Evolutionary conservation across 2,113 vertebrate genomes (phyloP).

Genomic region (Gallinago undulata): DNA sequence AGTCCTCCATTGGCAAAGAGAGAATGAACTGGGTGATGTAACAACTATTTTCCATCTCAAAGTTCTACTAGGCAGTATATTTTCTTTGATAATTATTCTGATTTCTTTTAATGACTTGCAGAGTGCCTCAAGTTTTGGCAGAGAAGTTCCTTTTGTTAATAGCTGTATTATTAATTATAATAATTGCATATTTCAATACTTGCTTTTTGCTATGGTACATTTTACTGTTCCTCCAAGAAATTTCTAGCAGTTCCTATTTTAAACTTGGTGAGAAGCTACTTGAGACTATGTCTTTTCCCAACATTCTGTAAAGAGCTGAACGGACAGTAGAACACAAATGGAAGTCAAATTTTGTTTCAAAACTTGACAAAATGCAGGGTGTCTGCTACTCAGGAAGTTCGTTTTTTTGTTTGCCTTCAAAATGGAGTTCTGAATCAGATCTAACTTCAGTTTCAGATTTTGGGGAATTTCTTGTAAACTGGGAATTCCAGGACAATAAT

Average conservation of each 20-base stretch:
- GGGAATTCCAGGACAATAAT: neutral
- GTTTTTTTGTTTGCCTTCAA: neutral
- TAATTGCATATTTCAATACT: conserved; percentile 20
- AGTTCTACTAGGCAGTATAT: neutral
- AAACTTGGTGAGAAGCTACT: neutral
- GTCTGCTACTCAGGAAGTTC: neutral
- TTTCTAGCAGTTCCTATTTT: neutral
- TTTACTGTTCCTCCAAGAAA: neutral
- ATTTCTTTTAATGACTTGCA: conserved; percentile 21
- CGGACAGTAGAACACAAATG: neutral
- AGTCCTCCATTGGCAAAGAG: neutral
- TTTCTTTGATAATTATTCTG: conserved; percentile 46
- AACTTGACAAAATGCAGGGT: neutral
- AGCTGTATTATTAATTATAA: conserved; percentile 27
- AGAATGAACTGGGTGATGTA: neutral
- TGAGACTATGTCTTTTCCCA: neutral
- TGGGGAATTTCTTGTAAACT: neutral
- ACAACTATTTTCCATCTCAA: conserved; percentile 2
- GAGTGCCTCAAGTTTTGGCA: conserved; percentile 25
- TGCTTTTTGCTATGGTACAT: neutral
- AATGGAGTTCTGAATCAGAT: neutral
- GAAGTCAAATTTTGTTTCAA: neutral
- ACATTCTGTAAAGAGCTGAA: neutral
- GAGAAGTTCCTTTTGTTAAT: neutral
- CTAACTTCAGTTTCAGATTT: neutral